Base-by-base conservation (phyloP, 2,113 vertebrate genomes). In the Hiodon tergisus region DNA sequence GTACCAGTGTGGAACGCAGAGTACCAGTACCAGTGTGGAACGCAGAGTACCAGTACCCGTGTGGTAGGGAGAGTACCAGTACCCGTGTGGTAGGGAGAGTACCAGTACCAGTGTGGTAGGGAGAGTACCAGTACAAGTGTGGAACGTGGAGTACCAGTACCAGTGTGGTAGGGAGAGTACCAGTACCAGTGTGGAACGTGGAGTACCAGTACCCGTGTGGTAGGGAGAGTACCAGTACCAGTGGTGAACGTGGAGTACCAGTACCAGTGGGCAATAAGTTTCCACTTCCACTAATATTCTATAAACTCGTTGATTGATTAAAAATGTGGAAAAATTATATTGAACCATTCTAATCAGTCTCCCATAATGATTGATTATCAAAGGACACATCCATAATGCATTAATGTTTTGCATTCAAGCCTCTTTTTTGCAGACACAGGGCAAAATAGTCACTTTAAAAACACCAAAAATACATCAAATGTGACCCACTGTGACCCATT, bases 301-400 rank as follows among this genome's bases (percentile, higher is more conserved):
- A 61, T 73, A 53, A 73, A 63, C 59, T 63, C 48, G n/a, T 46
- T 53, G 59, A 51, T 73, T 63, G 67, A 52, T 53, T 5, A 61
- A 63, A 63, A 62, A 52, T 63, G 50, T 63, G 50, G 51, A 10
- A 4, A 17, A 62, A 62, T 63, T 47, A 2, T 6, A 47, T 6
- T 31, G 31, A 31, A 31, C 31, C 31, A 31, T 31, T 31, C 31
- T 31, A 31, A 31, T 16, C 13, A 62, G 60, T 62, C 14, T 13
- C 4, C 17, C 6, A 47, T 47, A 50, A 67, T 67, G 8, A 48
- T 60, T 73, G 50, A 14, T 7, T n/a, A 13, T 7, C 59, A 73
- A 16, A 62, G 48, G 14, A 8, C 3, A 10, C 1, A 0, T 73
- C 17, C 47, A 53, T 48, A 13, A 48, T 31, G 31, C 31, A 31